A percentile compares a stretch with the other conserved stretches of the same genome.
phyloP scores from a whole-genome alignment of 2,113 vertebrate species.

The Grammomys surdaster region DNA sequence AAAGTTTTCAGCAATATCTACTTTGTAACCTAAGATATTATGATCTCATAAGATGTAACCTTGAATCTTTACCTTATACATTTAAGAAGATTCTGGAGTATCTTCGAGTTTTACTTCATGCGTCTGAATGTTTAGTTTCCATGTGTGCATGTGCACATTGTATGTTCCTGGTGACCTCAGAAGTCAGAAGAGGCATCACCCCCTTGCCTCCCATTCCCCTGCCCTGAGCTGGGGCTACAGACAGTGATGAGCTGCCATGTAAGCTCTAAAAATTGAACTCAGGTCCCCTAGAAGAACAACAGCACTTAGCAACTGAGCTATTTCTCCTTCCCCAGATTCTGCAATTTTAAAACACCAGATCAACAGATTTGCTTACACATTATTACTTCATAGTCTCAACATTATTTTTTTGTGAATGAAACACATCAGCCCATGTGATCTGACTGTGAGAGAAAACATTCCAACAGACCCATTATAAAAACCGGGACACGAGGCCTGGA shows the following conservation, averaged over 20 bases:
- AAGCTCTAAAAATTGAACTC: background rate
- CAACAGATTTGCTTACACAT: background rate
- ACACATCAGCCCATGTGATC: background rate
- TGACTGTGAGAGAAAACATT: background rate
- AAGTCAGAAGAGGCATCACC: background rate
- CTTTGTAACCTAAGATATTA: background rate
- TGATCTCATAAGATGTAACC: background rate
- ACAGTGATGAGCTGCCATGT: background rate
- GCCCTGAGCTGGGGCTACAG: background rate
- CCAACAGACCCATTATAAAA: background rate
- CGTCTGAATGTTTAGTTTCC: background rate
- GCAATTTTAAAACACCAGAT: background rate
- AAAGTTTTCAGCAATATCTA: background rate
- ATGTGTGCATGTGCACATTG: background rate
- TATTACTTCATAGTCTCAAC: background rate
- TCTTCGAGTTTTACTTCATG: background rate
- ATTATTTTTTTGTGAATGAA: background rate
- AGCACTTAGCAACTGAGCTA: background rate
- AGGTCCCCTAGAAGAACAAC: background rate
- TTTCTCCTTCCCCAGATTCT: background rate
- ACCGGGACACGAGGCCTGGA: background rate
- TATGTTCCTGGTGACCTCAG: background rate
- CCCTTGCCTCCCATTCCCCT: background rate
- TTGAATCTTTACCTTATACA: background rate
- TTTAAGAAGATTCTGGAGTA: background rate